These are phyloP conservation scores for Otocyon megalotis DNA, from an alignment of 2,113 vertebrate genomes.

Conservation along the genomic window DNA sequence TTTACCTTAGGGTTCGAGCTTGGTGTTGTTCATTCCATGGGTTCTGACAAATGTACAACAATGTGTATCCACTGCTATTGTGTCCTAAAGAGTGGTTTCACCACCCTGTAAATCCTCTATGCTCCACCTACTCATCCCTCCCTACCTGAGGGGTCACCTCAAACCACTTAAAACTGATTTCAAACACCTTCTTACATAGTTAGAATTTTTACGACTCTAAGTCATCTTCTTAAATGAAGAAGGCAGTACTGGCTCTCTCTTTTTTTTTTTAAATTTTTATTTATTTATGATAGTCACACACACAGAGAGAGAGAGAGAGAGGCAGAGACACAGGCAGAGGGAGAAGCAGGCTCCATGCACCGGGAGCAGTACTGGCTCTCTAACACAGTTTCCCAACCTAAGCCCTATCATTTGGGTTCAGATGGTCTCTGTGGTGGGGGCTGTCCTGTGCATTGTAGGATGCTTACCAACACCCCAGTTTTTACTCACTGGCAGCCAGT, in stretches of 20 bases:
- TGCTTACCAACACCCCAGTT: background rate
- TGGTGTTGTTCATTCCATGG: accelerated
- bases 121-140: background rate
- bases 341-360: too few relatives aligned
- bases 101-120: background rate
- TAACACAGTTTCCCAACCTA: background rate
- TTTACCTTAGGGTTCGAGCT: background rate
- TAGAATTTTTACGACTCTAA: background rate
- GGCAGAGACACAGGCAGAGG: too few relatives aligned
- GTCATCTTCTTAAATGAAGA: background rate
- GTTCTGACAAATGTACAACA: background rate
- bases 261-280: too few relatives aligned
- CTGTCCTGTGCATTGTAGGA: background rate
- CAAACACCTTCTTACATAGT: background rate
- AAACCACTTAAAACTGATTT: slow-evolving; percentile 33
- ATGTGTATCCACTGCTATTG: too few relatives aligned
- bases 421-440: background rate
- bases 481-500: background rate
- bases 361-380: accelerated
- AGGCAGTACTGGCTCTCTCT: accelerated
- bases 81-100: too few relatives aligned
- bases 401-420: too few relatives aligned
- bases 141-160: background rate
- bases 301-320: too few relatives aligned
- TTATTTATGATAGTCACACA: too few relatives aligned